Conservation (phyloP, 2,113 vertebrate species). For the Macrotis lagotis region DNA sequence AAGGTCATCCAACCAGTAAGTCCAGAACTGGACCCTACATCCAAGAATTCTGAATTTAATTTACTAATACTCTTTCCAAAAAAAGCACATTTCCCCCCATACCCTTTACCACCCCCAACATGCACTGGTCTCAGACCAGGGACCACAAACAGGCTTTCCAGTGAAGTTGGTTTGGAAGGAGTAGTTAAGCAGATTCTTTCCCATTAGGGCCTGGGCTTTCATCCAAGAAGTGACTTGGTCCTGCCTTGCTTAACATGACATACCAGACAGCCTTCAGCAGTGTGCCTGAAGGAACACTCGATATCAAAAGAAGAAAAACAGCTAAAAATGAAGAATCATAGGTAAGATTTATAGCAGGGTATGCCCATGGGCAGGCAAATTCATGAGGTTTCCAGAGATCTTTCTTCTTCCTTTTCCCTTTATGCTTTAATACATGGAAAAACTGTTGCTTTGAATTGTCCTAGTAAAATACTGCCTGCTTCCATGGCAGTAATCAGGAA, state of each 20-base stretch:
- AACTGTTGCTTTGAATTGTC: constrained; percentile 73
- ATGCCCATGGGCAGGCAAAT: constrained; percentile 65
- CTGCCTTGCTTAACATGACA: constrained; percentile 10
- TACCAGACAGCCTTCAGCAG: constrained; percentile 33
- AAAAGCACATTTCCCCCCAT: not conserved
- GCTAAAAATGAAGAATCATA: constrained; percentile 59
- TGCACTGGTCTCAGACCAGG: not conserved
- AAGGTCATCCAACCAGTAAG: not conserved
- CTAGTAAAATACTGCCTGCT: constrained; percentile 69
- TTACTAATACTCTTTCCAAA: not conserved
- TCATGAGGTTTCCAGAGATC: constrained; percentile 24
- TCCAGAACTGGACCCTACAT: not conserved
- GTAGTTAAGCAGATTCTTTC: not conserved
- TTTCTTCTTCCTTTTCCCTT: constrained; percentile 67
- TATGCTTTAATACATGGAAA: constrained; percentile 71
- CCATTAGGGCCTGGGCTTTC: constrained; percentile 27
- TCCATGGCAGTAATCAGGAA: constrained; percentile 69
- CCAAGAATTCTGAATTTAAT: not conserved
- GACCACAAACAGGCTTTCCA: not conserved
- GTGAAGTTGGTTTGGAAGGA: not conserved
- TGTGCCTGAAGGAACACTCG: constrained; percentile 15
- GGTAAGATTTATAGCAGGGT: constrained; percentile 61
- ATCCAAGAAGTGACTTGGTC: constrained; percentile 26
- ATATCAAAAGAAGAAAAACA: constrained; percentile 69
- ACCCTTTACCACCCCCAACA: not conserved